A percentile compares a stretch with the other conserved stretches of the same genome.
phyloP scores from a whole-genome alignment of 2,113 vertebrate genomes.

The Pedetes capensis region DNA sequence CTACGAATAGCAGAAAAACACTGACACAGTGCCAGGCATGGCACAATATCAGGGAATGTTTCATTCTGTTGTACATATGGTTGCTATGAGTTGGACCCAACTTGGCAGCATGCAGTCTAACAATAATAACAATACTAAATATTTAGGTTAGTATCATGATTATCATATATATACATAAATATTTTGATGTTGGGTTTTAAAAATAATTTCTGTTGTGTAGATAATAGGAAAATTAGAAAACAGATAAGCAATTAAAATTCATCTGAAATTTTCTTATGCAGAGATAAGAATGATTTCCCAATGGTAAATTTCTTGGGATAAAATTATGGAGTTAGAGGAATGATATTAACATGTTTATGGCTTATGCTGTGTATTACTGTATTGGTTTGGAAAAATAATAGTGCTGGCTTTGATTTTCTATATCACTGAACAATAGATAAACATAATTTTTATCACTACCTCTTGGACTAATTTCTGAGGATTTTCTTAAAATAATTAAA shows the following conservation, averaged over 20 bases:
- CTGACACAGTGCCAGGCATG: no score
- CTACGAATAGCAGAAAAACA: no score
- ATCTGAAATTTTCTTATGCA: not conserved
- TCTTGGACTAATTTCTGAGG: not conserved
- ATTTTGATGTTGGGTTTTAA: no score
- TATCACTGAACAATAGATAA: not conserved
- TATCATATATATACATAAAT: not conserved
- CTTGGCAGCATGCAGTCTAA: no score
- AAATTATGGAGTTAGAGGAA: not conserved
- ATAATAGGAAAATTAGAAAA: not conserved
- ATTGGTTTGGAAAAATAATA: not conserved
- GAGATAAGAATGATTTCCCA: not conserved
- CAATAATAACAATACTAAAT: no score
- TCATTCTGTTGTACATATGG: no score
- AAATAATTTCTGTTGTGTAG: not conserved
- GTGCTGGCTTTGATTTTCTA: not conserved
- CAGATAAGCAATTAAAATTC: not conserved
- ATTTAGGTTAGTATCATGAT: no score
- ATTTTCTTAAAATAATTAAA: not conserved
- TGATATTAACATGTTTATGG: not conserved
- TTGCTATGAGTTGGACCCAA: no score
- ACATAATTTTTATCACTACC: not conserved
- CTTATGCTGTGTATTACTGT: not conserved
- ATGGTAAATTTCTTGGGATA: not conserved
- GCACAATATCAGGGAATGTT: no score